phyloP scores from a whole-genome alignment of 2,113 vertebrate genomes.

The Ascaphus truei region DNA sequence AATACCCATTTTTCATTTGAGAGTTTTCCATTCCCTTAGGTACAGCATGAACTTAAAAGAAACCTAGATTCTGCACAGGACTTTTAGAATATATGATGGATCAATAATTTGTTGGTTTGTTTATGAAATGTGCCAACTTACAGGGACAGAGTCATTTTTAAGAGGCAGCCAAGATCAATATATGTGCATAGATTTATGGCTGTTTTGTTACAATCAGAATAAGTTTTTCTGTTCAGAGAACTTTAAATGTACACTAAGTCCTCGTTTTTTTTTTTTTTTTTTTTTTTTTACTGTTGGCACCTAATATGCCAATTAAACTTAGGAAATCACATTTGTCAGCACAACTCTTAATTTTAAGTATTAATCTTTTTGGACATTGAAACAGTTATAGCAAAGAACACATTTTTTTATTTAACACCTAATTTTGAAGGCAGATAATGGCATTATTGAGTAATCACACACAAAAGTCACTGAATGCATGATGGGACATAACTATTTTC shows the following conservation, averaged over 20 bases:
- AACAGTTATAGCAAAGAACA: too few species aligned
- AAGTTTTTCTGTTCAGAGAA: conserved; percentile 61
- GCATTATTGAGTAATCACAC: too few species aligned
- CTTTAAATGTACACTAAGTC: conserved; percentile 6
- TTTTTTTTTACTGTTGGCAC: neutral
- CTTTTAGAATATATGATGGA: conserved; percentile 69
- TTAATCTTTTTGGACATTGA: too few species aligned
- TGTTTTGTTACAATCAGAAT: conserved; percentile 71
- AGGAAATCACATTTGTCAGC: neutral
- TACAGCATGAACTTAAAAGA: conserved; percentile 65
- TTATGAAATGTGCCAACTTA: conserved; percentile 81
- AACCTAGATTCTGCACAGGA: conserved; percentile 69
- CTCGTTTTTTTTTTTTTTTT: neutral
- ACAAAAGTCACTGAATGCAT: too few species aligned
- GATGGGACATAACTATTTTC: too few species aligned
- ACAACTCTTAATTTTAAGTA: neutral
- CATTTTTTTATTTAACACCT: too few species aligned
- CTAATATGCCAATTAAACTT: neutral
- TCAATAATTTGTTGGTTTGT: conserved; percentile 80
- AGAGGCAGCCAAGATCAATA: conserved; percentile 72
- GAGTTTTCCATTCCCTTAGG: conserved; percentile 66
- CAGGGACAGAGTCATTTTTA: conserved; percentile 77
- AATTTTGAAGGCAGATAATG: too few species aligned
- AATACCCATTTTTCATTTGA: conserved; percentile 68
- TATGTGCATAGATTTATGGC: conserved; percentile 78